Percentiles rank a stretch among this genome's conserved stretches.
phyloP scores from a whole-genome alignment of 2,113 vertebrate species.

The Silurus meridionalis region DNA sequence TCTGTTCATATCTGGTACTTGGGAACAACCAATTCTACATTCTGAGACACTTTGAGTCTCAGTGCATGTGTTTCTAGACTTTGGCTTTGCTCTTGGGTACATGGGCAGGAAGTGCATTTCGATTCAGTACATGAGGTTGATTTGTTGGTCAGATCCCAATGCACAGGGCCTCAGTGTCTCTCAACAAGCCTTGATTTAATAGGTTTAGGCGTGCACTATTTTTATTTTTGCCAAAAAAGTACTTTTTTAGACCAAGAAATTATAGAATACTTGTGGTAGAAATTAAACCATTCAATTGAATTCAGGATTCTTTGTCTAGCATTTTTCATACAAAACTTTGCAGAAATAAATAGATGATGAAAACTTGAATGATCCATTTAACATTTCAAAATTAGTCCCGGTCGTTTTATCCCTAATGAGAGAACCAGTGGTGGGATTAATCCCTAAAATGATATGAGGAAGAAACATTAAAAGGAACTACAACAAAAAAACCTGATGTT shows the following conservation, averaged over 20 bases:
- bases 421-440: too few relatives aligned
- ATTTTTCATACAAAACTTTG: too few relatives aligned
- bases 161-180: slow-evolving; percentile 10
- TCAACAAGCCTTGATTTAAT: slow-evolving; percentile 15
- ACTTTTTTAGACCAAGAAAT: neutral
- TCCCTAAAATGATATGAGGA: too few relatives aligned
- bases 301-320: too few relatives aligned
- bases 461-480: too few relatives aligned
- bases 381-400: too few relatives aligned
- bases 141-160: slow-evolving; percentile 4
- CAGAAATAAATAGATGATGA: too few relatives aligned
- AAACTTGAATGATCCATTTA: too few relatives aligned
- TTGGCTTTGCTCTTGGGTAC: neutral
- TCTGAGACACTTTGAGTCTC: neutral
- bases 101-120: slow-evolving; percentile 14
- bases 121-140: slow-evolving; percentile 22
- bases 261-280: neutral
- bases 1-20: neutral
- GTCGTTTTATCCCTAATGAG: too few relatives aligned
- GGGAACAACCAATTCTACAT: neutral
- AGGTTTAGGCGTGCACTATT: neutral
- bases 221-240: neutral
- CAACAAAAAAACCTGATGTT: too few relatives aligned
- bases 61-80: too few relatives aligned
- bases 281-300: too few relatives aligned